Conservation (phyloP, 1,140 invertebrate genomes). For the Penaeus vannamei region DNA sequence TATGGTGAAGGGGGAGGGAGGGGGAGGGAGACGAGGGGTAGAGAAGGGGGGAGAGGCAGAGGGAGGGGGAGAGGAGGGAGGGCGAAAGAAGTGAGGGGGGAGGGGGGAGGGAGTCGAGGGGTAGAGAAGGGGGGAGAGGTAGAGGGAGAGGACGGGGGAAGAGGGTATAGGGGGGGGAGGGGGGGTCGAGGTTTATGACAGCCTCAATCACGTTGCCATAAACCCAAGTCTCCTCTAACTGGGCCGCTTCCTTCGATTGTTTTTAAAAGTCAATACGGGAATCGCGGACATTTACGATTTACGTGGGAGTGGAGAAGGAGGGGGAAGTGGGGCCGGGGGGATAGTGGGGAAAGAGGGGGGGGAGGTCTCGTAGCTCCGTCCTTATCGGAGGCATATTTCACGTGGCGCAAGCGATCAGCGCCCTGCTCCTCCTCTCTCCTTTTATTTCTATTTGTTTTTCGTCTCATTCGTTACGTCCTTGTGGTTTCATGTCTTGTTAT, state of each 20-base stretch:
- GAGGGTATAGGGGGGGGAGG: neutral
- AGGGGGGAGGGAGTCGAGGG: neutral
- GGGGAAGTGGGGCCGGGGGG: neutral
- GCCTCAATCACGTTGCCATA: constrained; percentile 42
- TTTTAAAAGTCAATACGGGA: constrained; percentile 49
- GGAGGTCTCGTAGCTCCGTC: no score
- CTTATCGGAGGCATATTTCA: no score
- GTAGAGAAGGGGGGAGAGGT: neutral
- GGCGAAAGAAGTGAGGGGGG: neutral
- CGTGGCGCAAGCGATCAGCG: no score
- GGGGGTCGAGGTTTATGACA: constrained; percentile 37
- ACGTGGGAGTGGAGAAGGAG: neutral
- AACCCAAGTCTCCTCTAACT: neutral
- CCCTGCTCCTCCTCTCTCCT: no score
- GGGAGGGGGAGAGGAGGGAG: neutral
- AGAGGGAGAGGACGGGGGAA: neutral
- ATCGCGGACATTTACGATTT: neutral
- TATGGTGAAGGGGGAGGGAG: no score
- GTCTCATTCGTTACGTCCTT: no score
- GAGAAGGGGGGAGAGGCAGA: neutral
- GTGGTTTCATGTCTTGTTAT: no score
- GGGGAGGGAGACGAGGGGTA: no score
- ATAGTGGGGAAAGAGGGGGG: neutral
- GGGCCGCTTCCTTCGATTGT: constrained; percentile 55
- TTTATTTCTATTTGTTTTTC: no score